phyloP scores from a whole-genome alignment of 2,888 invertebrate genomes.

The Trachelus iudaicus region DNA sequence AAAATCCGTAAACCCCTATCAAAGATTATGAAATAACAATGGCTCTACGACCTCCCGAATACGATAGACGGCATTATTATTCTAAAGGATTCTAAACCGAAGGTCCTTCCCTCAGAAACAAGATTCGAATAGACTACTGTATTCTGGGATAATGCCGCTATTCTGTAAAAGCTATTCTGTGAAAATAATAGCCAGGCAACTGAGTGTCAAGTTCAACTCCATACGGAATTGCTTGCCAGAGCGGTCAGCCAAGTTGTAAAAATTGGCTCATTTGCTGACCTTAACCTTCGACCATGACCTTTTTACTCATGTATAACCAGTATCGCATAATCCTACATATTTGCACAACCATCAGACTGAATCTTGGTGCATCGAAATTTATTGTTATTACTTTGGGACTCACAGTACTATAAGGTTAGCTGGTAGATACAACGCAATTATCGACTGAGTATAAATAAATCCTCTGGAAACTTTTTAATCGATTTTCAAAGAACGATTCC shows the following conservation, averaged over 20 bases:
- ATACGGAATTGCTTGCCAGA: conserved; percentile 37
- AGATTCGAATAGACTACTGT: neutral
- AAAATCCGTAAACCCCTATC: neutral
- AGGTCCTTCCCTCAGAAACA: neutral
- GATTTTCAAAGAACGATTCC: neutral
- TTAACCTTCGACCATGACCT: conserved; percentile 37
- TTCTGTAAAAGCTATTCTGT: neutral
- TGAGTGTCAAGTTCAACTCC: conserved; percentile 39
- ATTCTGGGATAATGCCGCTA: neutral
- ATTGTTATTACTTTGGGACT: conserved; percentile 39
- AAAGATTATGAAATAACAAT: neutral
- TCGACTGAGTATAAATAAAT: conserved; percentile 25
- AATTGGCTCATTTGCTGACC: conserved; percentile 44
- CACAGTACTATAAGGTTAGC: conserved; percentile 16
- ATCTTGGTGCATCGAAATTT: conserved; percentile 23
- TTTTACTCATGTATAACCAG: neutral
- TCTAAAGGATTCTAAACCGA: neutral
- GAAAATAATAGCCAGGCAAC: neutral
- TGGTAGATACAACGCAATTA: conserved; percentile 15
- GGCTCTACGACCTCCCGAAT: neutral
- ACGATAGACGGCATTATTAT: neutral
- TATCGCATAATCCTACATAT: neutral
- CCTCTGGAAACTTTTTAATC: neutral
- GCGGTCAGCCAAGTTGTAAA: conserved; percentile 50
- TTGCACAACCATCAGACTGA: neutral